Conservation (phyloP, 2,797 vertebrate genomes). For the Acipenser transmontanus region DNA sequence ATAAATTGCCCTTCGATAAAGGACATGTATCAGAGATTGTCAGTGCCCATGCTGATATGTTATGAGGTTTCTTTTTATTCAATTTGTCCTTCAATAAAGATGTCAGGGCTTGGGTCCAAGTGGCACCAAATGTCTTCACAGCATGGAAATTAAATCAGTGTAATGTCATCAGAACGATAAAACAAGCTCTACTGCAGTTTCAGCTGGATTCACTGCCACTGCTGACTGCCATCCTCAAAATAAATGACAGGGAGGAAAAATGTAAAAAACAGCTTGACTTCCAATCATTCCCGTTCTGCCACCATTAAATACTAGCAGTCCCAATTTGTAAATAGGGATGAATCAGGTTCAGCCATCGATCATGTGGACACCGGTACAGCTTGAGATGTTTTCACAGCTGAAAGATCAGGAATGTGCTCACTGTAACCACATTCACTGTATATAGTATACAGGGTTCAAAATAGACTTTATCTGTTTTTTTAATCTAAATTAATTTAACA, state of each 20-base stretch:
- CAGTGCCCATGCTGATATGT: conserved; percentile 44
- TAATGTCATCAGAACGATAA: conserved; percentile 73
- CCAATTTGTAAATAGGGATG: background rate
- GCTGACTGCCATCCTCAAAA: conserved; percentile 34
- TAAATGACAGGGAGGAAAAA: conserved; percentile 32
- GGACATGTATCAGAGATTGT: conserved; percentile 48
- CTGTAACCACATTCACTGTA: too few species aligned
- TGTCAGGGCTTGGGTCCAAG: conserved; percentile 58
- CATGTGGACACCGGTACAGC: background rate
- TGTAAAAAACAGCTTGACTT: background rate
- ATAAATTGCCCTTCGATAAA: conserved; percentile 53
- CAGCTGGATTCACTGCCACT: conserved; percentile 43
- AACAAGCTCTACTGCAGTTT: conserved; percentile 51
- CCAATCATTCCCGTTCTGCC: too few species aligned
- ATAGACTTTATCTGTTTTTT: too few species aligned
- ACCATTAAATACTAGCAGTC: background rate
- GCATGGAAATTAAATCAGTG: conserved; percentile 74
- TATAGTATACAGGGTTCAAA: too few species aligned
- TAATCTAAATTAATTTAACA: too few species aligned
- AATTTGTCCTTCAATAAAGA: conserved; percentile 70
- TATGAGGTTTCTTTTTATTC: conserved; percentile 43
- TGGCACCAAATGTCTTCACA: conserved; percentile 71
- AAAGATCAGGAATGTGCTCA: too few species aligned
- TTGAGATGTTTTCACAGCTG: too few species aligned
- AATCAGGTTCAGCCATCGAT: conserved; percentile 1